Evolutionary conservation across 1,140 invertebrate species (phyloP).

Genomic region (Zaprionus africanus): DNA sequence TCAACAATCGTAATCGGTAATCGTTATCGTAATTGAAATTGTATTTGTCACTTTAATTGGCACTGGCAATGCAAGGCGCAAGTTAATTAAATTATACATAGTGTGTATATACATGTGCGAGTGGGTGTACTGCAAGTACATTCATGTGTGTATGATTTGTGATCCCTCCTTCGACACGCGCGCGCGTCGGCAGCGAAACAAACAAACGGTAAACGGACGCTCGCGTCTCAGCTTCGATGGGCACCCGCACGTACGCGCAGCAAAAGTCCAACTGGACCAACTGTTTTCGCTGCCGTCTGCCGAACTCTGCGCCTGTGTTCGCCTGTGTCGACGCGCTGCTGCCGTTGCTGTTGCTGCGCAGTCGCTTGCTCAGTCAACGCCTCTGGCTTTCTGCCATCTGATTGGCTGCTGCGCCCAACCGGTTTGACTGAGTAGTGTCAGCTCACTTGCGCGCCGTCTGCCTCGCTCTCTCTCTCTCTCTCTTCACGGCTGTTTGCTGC

Average conservation of each 20-base stretch:
- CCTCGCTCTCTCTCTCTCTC: constrained; percentile 9
- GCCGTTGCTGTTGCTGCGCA: constrained; percentile 41
- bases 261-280: constrained; percentile 73
- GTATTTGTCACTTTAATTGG: constrained; percentile 40
- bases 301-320: constrained; percentile 17
- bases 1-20: constrained; percentile 23
- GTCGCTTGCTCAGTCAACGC: constrained; percentile 44
- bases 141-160: constrained; percentile 17
- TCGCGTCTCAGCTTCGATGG: constrained; percentile 39
- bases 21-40: constrained; percentile 51
- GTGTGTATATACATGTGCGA: not conserved
- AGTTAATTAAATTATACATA: constrained; percentile 45
- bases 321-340: constrained; percentile 3
- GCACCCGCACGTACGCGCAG: constrained; percentile 77
- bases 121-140: constrained; percentile 23
- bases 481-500: not conserved
- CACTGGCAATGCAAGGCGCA: constrained; percentile 25
- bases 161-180: constrained; percentile 7
- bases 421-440: constrained; percentile 35
- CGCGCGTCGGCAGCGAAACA: constrained; percentile 32
- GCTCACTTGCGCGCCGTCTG: constrained; percentile 34
- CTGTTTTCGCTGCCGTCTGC: constrained; percentile 37
- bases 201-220: constrained; percentile 12
- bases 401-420: constrained; percentile 40
- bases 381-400: constrained; percentile 27